A percentile compares a stretch with the other conserved stretches of the same genome.
Conservation (phyloP, 2,113 vertebrate genomes). For the Tenrec ecaudatus region DNA sequence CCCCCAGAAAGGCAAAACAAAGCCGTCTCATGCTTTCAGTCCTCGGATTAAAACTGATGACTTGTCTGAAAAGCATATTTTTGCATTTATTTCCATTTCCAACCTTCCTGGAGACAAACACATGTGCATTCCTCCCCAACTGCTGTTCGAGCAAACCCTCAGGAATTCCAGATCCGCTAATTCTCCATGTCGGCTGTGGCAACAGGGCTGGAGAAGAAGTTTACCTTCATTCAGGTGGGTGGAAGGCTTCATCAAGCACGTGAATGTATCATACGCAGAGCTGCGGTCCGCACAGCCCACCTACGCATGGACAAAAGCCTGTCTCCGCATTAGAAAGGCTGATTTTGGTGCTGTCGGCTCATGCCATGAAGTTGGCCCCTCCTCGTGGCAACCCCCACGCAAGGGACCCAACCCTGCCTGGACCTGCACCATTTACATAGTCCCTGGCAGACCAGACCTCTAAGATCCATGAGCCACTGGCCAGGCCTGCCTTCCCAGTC, state of each 20-base stretch:
- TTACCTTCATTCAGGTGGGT: neutral
- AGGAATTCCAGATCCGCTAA: neutral
- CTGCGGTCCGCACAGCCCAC: neutral
- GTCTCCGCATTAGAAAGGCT: neutral
- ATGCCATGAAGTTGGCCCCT: neutral
- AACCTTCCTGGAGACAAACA: conserved; percentile 78
- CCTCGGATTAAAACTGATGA: conserved; percentile 73
- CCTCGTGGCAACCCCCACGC: neutral
- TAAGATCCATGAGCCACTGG: neutral
- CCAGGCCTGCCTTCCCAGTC: neutral
- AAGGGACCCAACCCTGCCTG: neutral
- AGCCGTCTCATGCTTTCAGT: conserved; percentile 69
- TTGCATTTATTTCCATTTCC: conserved; percentile 79
- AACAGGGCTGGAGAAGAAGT: neutral
- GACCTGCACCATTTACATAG: neutral
- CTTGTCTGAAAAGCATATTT: conserved; percentile 76
- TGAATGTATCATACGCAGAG: neutral
- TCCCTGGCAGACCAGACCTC: neutral
- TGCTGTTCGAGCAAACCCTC: conserved; percentile 56
- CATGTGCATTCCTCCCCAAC: conserved; percentile 68
- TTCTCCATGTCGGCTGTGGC: neutral
- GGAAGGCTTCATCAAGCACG: conserved; percentile 25
- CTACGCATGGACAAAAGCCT: neutral
- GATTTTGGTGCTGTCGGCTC: neutral
- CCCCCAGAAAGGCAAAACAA: conserved; percentile 71